Base-by-base conservation (phyloP, 2,888 invertebrate species). In the Acronicta psi region DNA sequence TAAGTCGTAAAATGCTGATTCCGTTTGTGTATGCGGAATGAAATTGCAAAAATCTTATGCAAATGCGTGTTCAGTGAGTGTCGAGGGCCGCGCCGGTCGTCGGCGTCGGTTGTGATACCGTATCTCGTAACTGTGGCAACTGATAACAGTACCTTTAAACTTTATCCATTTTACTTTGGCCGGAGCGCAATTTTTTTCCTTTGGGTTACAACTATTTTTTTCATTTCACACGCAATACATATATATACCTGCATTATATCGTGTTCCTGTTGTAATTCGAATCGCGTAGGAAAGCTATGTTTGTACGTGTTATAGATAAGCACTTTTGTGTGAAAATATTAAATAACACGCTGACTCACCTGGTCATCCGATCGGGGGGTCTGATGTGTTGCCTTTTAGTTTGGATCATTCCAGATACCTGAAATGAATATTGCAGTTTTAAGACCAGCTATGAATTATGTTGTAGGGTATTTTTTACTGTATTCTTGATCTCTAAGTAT, bases 321-420 rank as follows among this genome's bases (percentile, higher is more conserved):
- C 55, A 47, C 17, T 55, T 14, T 37, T 57, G 52, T 72, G 57
- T 43, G 60, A 65, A 64, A 59, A 59, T 65, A 65, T 55, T 3
- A 25, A 58, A 50, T 58, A 58, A 36, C 47, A 49, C 59, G 51
- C 29, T 57, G 44, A 53, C 73, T 82, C 80, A 93, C 93, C 91
- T 89, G 83, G 86, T 86, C 92, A 91, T 89, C 80, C 86, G 91
- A 85, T 91, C 89, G 61, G 92, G 90, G 76, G 90, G 89, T 82
- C 83, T 86, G 81, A 87, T 84, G 68, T 83, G 84, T 70, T 83
- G 86, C 69, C 81, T 85, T 73, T 76, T 86, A 79, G 76, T 79
- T 82, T 89, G 84, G 87, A 80, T 88, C 93, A 93, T 93, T 91
- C 89, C 93, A 90, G 81, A 87, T 85, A 87, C 81, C 93, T 93